Evolutionary conservation across 2,888 invertebrate genomes (phyloP).

Genomic region (Trachelus stipa): DNA sequence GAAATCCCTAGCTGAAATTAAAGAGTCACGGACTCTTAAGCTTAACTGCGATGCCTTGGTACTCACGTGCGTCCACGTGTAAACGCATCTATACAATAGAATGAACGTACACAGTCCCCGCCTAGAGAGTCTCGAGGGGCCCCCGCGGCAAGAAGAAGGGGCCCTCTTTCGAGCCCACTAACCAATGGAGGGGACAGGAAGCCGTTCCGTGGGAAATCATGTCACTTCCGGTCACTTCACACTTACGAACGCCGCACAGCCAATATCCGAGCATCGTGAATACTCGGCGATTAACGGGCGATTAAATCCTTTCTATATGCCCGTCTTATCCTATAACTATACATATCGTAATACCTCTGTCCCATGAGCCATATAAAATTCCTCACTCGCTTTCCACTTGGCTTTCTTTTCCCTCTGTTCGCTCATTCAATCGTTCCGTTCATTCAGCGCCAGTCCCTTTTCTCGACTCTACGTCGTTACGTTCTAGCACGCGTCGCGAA

Average conservation of each 20-base stretch:
- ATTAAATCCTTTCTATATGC: neutral
- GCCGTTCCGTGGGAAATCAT: constrained; percentile 60
- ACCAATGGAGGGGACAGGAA: constrained; percentile 45
- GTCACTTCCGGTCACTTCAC: constrained; percentile 55
- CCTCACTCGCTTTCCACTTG: neutral
- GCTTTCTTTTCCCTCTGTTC: constrained; percentile 5
- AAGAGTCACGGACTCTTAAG: constrained; percentile 15
- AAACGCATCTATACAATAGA: constrained; percentile 5
- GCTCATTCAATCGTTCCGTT: neutral
- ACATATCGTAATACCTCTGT: neutral
- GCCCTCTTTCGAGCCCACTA: neutral
- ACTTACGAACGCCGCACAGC: constrained; percentile 19
- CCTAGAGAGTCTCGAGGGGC: neutral
- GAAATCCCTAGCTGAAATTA: constrained; percentile 11
- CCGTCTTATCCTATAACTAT: neutral
- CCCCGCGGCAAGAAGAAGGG: constrained; percentile 1
- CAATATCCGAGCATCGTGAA: neutral
- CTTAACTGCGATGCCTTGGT: constrained; percentile 4
- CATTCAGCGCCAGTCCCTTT: neutral
- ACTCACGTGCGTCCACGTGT: constrained; percentile 10
- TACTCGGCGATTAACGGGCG: constrained; percentile 32
- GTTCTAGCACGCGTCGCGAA: too few species aligned
- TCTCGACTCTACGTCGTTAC: neutral
- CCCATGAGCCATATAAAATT: neutral
- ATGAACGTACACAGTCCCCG: neutral